These are phyloP conservation scores for Diaprepes abbreviatus DNA, from an alignment of 2,888 invertebrate species.

Conservation along the genomic window DNA sequence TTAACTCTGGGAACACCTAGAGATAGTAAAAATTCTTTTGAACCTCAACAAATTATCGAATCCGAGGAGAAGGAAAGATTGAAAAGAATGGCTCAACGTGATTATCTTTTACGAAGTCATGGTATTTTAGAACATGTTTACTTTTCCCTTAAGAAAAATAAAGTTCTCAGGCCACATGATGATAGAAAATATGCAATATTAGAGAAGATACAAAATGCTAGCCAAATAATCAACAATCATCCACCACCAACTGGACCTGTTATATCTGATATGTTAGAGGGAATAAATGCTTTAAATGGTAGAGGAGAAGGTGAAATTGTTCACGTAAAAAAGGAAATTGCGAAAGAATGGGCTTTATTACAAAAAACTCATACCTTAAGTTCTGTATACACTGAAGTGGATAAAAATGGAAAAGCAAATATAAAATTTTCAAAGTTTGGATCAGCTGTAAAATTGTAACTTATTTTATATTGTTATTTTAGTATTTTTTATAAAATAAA, in stretches of 20 bases:
- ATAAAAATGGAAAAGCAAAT: slow-evolving; percentile 38
- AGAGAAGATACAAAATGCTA: slow-evolving; percentile 63
- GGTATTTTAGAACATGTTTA: slow-evolving; percentile 80
- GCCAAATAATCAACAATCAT: slow-evolving; percentile 54
- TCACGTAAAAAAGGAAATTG: slow-evolving; percentile 35
- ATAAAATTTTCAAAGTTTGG: slow-evolving; percentile 33
- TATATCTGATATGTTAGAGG: slow-evolving; percentile 64
- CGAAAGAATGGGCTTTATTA: slow-evolving; percentile 25
- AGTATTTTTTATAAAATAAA: slow-evolving; percentile 8
- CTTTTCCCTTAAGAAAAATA: slow-evolving; percentile 78
- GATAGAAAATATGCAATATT: slow-evolving; percentile 77
- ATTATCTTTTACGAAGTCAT: slow-evolving; percentile 78
- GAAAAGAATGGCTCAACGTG: slow-evolving; percentile 76
- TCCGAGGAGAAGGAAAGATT: slow-evolving; percentile 81
- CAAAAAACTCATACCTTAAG: slow-evolving; percentile 17
- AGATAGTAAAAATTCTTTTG: slow-evolving; percentile 69
- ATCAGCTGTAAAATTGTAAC: slow-evolving; percentile 31
- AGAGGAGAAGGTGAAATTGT: slow-evolving; percentile 49
- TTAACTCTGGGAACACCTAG: slow-evolving; percentile 34
- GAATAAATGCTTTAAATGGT: slow-evolving; percentile 53
- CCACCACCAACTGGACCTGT: slow-evolving; percentile 51
- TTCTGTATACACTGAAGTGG: slow-evolving; percentile 37
- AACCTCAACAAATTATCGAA: slow-evolving; percentile 77
- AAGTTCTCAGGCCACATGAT: slow-evolving; percentile 75
- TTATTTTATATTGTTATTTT: slow-evolving; percentile 18